Evolutionary conservation across 2,888 invertebrate genomes (phyloP), one percentile per base, ranked within the genome.

Genomic region (Tipula confusa): DNA sequence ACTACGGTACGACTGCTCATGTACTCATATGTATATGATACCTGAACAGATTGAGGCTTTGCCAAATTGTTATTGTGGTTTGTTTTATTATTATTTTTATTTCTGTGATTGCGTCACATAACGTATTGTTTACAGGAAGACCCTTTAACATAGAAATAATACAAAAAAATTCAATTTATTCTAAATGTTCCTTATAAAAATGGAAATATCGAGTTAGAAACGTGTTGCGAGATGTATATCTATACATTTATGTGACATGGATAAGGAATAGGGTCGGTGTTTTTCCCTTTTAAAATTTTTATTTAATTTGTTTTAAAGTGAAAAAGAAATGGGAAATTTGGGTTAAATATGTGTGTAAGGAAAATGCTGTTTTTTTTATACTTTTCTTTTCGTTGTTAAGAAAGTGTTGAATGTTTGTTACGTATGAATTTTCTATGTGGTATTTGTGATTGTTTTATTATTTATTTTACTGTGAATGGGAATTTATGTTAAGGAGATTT

Each of bases 91-190:
- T 64, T 11, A 18, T 64, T n/a, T 15, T 43, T 18, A 64, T 64
- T 64, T 64, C 64, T 64, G 64, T 64, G 64, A 64, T 64, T 64
- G 64, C 64, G 64, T 64, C 43, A 64, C 64, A 24, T 64, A 15
- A 15, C 64, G 64, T 64, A 24, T 64, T 64, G 9, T 2, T 64
- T 64, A 64, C 24, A 64, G 64, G 24, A 64, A 64, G 64, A 64
- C 64, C 64, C 64, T 64, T 64, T 64, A 24, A 64, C 9, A 24
- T 24, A 64, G 24, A 18, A 36, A 64, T 64, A 64, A 1, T 24
- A 43, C n/a, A 6, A n/a, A 64, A 64, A 64, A 64, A 64, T 24
- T 64, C 24, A 64, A 64, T 64, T 64, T 64, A 64, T 64, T 9
- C 64, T 64, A 64, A 64, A 64, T 64, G 18, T 64, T 24, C 24